phyloP scores from a whole-genome alignment of 2,888 invertebrate genomes.

The Pseudoips prasinana region DNA sequence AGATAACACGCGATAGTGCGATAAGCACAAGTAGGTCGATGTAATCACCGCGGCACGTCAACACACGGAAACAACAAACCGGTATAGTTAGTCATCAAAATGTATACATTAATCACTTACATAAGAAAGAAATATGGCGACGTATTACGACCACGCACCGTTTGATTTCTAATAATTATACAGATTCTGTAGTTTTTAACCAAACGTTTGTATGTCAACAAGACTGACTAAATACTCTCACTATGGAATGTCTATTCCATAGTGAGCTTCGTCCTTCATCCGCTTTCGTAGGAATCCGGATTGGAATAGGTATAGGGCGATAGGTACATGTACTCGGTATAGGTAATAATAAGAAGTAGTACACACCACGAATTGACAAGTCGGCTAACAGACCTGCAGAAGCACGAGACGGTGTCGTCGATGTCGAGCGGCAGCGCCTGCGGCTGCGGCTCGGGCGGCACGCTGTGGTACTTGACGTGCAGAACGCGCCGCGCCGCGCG shows the following conservation, averaged over 20 bases:
- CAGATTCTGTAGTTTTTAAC: not conserved
- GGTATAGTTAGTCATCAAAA: conserved; percentile 30
- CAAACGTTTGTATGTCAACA: not conserved
- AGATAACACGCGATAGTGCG: conserved; percentile 50
- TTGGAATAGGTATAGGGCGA: too few relatives aligned
- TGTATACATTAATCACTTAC: conserved; percentile 32
- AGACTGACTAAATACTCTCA: not conserved
- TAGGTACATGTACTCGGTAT: not conserved
- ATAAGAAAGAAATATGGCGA: conserved; percentile 30
- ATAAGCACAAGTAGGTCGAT: conserved; percentile 40
- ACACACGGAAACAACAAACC: conserved; percentile 36
- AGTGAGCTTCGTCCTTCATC: too few relatives aligned
- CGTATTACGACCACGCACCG: conserved; percentile 8
- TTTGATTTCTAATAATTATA: conserved; percentile 3
- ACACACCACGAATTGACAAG: conserved; percentile 10
- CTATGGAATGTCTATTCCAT: too few relatives aligned
- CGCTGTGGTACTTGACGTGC: conserved; percentile 69
- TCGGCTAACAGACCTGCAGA: conserved; percentile 85
- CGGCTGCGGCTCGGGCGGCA: conserved; percentile 42
- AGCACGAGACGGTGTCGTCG: conserved; percentile 89
- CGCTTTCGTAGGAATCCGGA: too few relatives aligned
- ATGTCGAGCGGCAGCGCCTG: conserved; percentile 77
- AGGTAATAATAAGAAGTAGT: not conserved
- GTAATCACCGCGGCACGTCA: conserved; percentile 25
- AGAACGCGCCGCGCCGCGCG: conserved; percentile 60